phyloP scores from a whole-genome alignment of 2,113 vertebrate genomes.

The Melanostigma gelatinosum region DNA sequence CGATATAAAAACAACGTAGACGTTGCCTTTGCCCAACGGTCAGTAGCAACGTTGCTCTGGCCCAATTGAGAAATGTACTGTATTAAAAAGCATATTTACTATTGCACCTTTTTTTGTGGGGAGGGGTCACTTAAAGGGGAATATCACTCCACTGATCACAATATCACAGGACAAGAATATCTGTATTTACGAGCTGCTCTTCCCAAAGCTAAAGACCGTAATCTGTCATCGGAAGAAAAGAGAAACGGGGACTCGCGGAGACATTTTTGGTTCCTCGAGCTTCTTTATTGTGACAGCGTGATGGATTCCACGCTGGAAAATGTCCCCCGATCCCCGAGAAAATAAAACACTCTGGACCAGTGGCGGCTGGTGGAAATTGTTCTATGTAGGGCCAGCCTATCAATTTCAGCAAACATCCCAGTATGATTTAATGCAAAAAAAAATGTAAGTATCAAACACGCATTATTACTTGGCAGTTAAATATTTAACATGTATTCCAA shows the following conservation, averaged over 20 bases:
- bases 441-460: no score
- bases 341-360: slow-evolving; percentile 74
- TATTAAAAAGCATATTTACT: slow-evolving; percentile 58
- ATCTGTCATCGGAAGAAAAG: slow-evolving; percentile 49
- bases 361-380: no score
- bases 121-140: slow-evolving; percentile 46
- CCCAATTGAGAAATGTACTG: slow-evolving; percentile 49
- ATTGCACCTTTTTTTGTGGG: slow-evolving; percentile 48
- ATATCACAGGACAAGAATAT: slow-evolving; percentile 35
- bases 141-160: slow-evolving; percentile 54
- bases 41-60: slow-evolving; percentile 32
- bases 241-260: slow-evolving; percentile 22
- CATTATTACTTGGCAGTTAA: no score
- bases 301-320: slow-evolving; percentile 73
- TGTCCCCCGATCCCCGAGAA: slow-evolving; percentile 69
- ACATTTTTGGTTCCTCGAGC: slow-evolving; percentile 46
- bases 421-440: no score
- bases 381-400: no score
- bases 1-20: slow-evolving; percentile 33
- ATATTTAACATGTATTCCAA: no score
- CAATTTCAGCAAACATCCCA: no score
- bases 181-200: slow-evolving; percentile 60
- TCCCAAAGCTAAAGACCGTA: slow-evolving; percentile 47
- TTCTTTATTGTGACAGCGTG: slow-evolving; percentile 70
- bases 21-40: slow-evolving; percentile 37